These are phyloP conservation scores for Chaetophractus vellerosus DNA, from an alignment of 2,797 vertebrate species.

Conservation along the genomic window DNA sequence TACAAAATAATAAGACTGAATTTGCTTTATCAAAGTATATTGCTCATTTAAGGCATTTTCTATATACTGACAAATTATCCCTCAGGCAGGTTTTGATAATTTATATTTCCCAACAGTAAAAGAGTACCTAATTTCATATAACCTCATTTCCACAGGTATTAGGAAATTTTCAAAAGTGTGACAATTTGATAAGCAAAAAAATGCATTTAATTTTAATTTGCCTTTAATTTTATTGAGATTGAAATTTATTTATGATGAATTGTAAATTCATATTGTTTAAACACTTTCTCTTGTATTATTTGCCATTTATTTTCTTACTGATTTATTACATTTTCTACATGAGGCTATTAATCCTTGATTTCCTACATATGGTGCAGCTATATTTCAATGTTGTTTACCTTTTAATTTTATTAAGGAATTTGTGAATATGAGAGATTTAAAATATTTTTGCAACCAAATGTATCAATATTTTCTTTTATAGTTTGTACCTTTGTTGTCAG, in stretches of 20 bases:
- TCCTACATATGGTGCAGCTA: neutral
- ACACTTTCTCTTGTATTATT: neutral
- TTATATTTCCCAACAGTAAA: neutral
- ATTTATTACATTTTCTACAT: neutral
- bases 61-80: neutral
- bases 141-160: neutral
- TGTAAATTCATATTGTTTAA: neutral
- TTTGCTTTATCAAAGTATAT: neutral
- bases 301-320: neutral
- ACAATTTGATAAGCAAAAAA: neutral
- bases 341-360: neutral
- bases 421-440: neutral
- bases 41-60: neutral
- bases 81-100: neutral
- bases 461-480: neutral
- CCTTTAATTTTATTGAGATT: neutral
- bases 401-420: neutral
- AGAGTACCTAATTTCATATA: neutral
- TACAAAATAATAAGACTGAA: neutral
- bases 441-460: neutral
- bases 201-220: constrained; percentile 12
- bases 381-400: neutral
- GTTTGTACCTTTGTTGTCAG: neutral
- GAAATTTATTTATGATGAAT: neutral
- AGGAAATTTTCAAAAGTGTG: neutral